Conservation (phyloP, 2,797 vertebrate genomes). For the Brotula barbata region DNA sequence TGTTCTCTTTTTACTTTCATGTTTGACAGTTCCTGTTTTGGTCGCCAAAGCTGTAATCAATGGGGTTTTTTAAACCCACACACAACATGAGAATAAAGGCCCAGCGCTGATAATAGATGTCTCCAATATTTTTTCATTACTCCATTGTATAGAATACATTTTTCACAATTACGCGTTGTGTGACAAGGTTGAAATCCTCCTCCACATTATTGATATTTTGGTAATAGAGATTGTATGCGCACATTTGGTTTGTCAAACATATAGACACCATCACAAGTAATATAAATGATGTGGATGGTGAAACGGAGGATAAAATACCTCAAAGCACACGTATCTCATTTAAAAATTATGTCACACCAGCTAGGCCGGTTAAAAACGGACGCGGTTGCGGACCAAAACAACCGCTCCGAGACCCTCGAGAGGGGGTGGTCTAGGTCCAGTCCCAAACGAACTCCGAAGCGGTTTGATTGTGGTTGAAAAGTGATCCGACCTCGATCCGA, state of each 20-base stretch:
- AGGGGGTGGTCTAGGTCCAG: no score
- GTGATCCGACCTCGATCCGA: no score
- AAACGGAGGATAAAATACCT: no score
- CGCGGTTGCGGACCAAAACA: no score
- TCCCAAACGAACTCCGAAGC: no score
- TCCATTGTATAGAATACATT: constrained; percentile 36
- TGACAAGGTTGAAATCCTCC: constrained; percentile 55
- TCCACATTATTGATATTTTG: constrained; percentile 56
- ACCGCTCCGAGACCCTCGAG: no score
- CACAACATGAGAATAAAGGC: constrained; percentile 42
- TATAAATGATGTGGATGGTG: no score
- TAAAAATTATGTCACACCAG: no score
- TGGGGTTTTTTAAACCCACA: constrained; percentile 42
- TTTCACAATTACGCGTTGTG: constrained; percentile 57
- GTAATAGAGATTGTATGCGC: constrained; percentile 44
- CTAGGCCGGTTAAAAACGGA: no score
- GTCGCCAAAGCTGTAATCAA: constrained; percentile 42
- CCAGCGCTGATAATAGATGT: constrained; percentile 54
- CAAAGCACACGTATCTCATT: no score
- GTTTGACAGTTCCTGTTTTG: constrained; percentile 66
- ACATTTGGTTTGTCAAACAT: constrained; percentile 43
- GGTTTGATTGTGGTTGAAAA: no score
- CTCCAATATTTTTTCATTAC: constrained; percentile 55
- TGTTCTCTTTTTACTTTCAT: constrained; percentile 48
- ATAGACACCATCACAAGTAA: constrained; percentile 15